phyloP scores from a whole-genome alignment of 2,113 vertebrate genomes.

The Pollachius pollachius region DNA sequence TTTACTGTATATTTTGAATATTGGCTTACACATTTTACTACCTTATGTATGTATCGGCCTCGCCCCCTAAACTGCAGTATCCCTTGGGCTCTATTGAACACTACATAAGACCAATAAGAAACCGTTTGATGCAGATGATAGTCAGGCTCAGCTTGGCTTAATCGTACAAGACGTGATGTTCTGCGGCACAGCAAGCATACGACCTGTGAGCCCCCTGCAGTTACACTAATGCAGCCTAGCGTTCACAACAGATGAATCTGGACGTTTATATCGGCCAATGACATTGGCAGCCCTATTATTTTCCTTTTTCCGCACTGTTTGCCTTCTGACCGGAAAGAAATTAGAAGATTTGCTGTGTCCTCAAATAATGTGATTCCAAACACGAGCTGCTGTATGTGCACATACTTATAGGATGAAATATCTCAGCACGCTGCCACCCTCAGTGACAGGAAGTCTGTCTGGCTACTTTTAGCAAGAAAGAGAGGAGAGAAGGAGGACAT shows the following conservation, averaged over 20 bases:
- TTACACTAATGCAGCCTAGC: conserved; percentile 16
- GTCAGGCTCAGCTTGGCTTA: conserved; percentile 43
- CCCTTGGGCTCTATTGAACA: conserved; percentile 6
- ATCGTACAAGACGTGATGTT: conserved; percentile 42
- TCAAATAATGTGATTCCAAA: conserved; percentile 24
- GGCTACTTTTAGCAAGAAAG: not conserved
- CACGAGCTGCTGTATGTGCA: conserved; percentile 30
- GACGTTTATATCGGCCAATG: conserved; percentile 29
- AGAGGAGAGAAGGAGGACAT: not conserved
- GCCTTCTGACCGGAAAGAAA: conserved; percentile 48
- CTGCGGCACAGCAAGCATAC: conserved; percentile 20
- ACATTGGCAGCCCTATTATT: conserved; percentile 36
- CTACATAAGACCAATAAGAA: too few species aligned
- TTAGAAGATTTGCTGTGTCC: conserved; percentile 39
- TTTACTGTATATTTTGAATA: too few species aligned
- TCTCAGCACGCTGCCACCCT: too few species aligned
- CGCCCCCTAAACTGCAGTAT: not conserved
- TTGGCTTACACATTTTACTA: too few species aligned
- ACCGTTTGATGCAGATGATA: conserved; percentile 34
- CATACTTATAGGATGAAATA: conserved; percentile 34
- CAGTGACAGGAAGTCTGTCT: too few species aligned
- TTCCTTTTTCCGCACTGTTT: conserved; percentile 38
- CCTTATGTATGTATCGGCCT: too few species aligned
- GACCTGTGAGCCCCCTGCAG: too few species aligned
- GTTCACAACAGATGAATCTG: not conserved